phyloP scores from a whole-genome alignment of 2,888 invertebrate species.

The Eupsilia transversa region DNA sequence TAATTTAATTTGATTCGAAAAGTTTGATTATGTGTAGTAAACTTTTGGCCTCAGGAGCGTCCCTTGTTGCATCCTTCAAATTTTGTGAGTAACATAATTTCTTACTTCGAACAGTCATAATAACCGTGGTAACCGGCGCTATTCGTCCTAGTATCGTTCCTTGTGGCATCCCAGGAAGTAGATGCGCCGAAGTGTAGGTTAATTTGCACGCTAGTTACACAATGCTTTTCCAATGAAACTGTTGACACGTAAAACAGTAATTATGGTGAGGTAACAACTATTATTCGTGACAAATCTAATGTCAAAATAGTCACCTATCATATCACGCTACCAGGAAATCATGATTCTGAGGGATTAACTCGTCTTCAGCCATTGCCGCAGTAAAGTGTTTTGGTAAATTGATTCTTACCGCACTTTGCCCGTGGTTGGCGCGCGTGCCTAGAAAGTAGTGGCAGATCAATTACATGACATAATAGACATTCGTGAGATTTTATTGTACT shows the following conservation, averaged over 20 bases:
- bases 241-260: constrained; percentile 48
- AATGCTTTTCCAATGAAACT: constrained; percentile 34
- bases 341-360: constrained; percentile 52
- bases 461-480: constrained; percentile 62
- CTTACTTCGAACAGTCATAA: background rate
- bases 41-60: constrained; percentile 1
- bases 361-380: constrained; percentile 53
- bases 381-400: constrained; percentile 57
- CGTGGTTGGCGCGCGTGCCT: constrained; percentile 57
- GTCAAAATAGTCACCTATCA: constrained; percentile 56
- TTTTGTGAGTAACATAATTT: background rate
- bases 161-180: constrained; percentile 10
- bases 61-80: constrained; percentile 14
- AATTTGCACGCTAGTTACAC: constrained; percentile 21
- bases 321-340: constrained; percentile 62
- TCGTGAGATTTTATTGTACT: constrained; percentile 58
- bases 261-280: constrained; percentile 49
- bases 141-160: constrained; percentile 17
- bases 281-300: constrained; percentile 58
- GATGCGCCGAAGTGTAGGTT: background rate
- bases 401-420: constrained; percentile 56
- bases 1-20: background rate
- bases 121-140: too few relatives aligned
- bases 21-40: too few relatives aligned
- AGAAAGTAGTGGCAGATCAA: constrained; percentile 64